Evolutionary conservation across 2,113 vertebrate genomes (phyloP).

Genomic region (Lophura nycthemera): DNA sequence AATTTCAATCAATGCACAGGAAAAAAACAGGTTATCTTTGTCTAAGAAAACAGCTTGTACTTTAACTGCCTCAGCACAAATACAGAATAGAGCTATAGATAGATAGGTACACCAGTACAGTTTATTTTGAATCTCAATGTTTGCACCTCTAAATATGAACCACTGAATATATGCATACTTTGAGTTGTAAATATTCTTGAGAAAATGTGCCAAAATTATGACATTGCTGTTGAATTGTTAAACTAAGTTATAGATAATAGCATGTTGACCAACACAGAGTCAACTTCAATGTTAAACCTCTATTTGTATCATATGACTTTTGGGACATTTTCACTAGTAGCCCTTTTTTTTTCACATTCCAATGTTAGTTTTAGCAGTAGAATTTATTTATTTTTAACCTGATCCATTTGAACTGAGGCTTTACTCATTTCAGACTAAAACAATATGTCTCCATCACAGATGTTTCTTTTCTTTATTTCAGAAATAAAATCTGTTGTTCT

Average conservation of each 20-base stretch:
- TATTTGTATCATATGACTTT: neutral
- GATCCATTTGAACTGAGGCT: neutral
- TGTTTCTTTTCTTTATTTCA: neutral
- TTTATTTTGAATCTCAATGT: neutral
- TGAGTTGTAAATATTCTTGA: neutral
- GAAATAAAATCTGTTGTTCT: neutral
- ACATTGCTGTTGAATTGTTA: neutral
- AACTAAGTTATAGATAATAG: neutral
- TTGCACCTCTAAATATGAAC: neutral
- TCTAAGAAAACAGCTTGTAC: neutral
- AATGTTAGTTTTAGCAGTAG: neutral
- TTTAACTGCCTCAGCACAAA: neutral
- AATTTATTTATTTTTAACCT: neutral
- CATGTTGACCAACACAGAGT: neutral
- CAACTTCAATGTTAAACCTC: neutral
- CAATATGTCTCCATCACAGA: neutral
- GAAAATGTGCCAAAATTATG: neutral
- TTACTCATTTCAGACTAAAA: neutral
- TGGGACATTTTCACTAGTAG: neutral
- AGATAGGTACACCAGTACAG: no score
- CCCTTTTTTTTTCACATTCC: neutral
- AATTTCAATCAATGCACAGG: no score
- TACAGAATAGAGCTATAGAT: neutral
- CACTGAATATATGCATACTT: neutral
- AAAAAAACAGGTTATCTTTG: no score